Percentiles rank a stretch among this genome's conserved stretches.
Evolutionary conservation across 2,888 invertebrate species (phyloP).

Genomic region (Folsomia candida): DNA sequence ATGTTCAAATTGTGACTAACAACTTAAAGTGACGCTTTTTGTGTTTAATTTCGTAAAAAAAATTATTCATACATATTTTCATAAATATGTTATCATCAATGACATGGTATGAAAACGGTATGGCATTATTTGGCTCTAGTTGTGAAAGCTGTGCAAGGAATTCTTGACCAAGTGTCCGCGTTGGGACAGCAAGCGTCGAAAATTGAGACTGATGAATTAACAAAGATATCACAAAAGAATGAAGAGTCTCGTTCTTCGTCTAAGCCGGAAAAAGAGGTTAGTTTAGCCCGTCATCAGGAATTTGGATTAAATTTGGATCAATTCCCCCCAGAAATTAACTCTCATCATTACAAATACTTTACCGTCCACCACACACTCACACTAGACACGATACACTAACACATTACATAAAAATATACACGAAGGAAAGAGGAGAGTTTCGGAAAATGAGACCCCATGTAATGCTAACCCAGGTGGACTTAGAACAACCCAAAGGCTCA

Average conservation of each 20-base stretch:
- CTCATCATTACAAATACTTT: background rate
- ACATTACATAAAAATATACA: background rate
- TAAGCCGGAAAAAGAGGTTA: slow-evolving; percentile 20
- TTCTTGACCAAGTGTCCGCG: slow-evolving; percentile 68
- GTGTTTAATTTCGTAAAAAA: no score
- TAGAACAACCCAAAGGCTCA: background rate
- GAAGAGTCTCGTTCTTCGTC: background rate
- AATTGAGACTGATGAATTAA: slow-evolving; percentile 6
- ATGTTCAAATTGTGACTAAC: no score
- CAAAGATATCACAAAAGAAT: background rate
- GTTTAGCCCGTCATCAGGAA: no score
- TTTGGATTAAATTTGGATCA: background rate
- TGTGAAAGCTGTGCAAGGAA: slow-evolving; percentile 75
- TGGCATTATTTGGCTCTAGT: slow-evolving; percentile 58
- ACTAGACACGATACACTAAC: background rate
- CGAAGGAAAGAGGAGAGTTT: no score
- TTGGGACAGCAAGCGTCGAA: slow-evolving; percentile 59
- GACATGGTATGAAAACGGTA: no score
- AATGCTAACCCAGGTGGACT: background rate
- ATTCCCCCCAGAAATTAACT: background rate
- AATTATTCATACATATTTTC: no score
- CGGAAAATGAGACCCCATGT: no score
- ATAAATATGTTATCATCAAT: no score
- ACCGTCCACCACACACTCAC: background rate
- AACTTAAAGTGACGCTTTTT: no score